Evolutionary conservation across 2,113 vertebrate genomes (phyloP).

Genomic region (Chaetorhynchus papuensis): DNA sequence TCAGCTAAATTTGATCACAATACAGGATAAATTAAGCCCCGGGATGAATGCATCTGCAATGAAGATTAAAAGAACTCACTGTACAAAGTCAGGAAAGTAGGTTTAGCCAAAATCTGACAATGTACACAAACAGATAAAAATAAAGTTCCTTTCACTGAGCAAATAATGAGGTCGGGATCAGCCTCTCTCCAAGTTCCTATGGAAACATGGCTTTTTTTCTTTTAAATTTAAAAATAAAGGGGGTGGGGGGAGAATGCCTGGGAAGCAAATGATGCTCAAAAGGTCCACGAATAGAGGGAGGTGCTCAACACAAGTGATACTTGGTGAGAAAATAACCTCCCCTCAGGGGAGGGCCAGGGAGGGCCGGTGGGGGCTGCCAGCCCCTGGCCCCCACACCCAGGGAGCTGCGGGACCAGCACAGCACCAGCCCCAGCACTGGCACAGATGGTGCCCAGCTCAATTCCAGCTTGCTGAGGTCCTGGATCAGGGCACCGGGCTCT

Average conservation of each 20-base stretch:
- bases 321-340: not conserved
- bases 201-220: slow-evolving; percentile 60
- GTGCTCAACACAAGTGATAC: not conserved
- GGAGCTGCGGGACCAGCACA: not conserved
- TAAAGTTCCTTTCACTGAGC: slow-evolving; percentile 71
- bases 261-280: slow-evolving; percentile 7
- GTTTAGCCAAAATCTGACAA: slow-evolving; percentile 65
- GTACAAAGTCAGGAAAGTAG: slow-evolving; percentile 67
- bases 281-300: slow-evolving; percentile 42
- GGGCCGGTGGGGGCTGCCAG: not conserved
- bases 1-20: slow-evolving; percentile 76
- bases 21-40: slow-evolving; percentile 70
- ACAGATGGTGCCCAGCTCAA: not conserved
- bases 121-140: slow-evolving; percentile 68
- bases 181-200: slow-evolving; percentile 70
- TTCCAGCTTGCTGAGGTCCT: not conserved
- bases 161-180: slow-evolving; percentile 53
- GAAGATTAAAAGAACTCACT: slow-evolving; percentile 68
- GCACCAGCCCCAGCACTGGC: not conserved
- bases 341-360: not conserved
- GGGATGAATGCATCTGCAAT: slow-evolving; percentile 71
- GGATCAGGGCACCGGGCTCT: not conserved
- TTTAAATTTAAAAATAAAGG: slow-evolving; percentile 53
- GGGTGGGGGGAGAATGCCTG: slow-evolving; percentile 33
- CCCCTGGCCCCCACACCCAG: not conserved